Evolutionary conservation across 2,888 invertebrate species (phyloP), one percentile per base, ranked within the genome.

Genomic region (Erebia aethiops): DNA sequence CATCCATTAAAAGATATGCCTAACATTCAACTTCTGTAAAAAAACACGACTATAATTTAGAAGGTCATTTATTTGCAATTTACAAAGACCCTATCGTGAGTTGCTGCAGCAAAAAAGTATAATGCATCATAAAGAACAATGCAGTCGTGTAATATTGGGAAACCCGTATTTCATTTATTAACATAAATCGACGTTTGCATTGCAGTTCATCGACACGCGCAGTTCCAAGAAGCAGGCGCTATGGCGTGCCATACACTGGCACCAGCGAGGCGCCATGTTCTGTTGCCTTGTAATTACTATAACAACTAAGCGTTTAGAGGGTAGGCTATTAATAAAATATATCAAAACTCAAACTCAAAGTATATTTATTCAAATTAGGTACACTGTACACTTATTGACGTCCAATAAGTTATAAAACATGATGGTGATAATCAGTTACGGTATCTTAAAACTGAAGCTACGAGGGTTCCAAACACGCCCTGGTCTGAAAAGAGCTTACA

Each of bases 181-280:
- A 80, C 68, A 71, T 56, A 74, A 74, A 73, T 78, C 75, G 73
- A 75, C 75, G 75, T 74, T 75, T 74, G 75, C 75, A 74, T 72
- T 79, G 72, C 75, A 77, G 85, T 84, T 84, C 85, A 82, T 82
- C 80, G 89, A 86, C 88, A 80, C 77, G 56, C 67, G 65, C 49
- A 75, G 65, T 90, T 89, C 87, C 78, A 41, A 81, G 88, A 88
- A 89, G 70, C 75, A 76, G 62, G 78, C 87, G 46, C 56, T 43
- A 66, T 66, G 79, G 84, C 87, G 87, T 86, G 85, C 81, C 72
- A 76, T 82, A 84, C 67, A 70, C 86, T 84, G 82, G 78, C 78
- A 80, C 78, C 82, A 81, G 81, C 80, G 76, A 82, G 84, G 77
- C 78, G 78, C 72, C 80, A 18, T 10, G 2, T 52, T 18, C n/a